A percentile compares a stretch with the other conserved stretches of the same genome.
phyloP scores from a whole-genome alignment of 1,140 invertebrate species.

The Drosophila pachea region DNA sequence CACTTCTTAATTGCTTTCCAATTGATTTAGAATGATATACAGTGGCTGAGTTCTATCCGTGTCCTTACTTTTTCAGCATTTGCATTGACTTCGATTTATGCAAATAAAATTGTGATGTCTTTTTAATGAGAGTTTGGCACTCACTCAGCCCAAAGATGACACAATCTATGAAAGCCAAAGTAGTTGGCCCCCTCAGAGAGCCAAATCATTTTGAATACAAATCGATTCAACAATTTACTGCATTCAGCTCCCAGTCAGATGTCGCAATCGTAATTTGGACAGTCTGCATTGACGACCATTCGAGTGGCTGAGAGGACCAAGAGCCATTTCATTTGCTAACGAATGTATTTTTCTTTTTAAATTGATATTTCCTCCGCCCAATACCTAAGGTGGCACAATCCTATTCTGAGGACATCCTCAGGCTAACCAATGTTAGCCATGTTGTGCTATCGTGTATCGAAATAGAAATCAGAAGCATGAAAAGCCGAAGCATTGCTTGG shows the following conservation, averaged over 20 bases:
- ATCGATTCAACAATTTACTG: slow-evolving; percentile 28
- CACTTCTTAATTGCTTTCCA: slow-evolving; percentile 64
- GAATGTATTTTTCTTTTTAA: not conserved
- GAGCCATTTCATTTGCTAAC: not conserved
- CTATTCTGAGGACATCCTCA: no score
- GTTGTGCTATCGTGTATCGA: no score
- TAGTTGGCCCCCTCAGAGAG: slow-evolving; percentile 7
- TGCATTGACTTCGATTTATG: slow-evolving; percentile 58
- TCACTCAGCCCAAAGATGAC: slow-evolving; percentile 34
- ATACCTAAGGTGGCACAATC: no score
- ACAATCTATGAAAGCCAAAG: slow-evolving; percentile 33
- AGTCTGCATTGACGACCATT: slow-evolving; percentile 2
- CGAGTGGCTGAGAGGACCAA: not conserved
- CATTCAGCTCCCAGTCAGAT: not conserved
- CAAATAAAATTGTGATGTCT: slow-evolving; percentile 68
- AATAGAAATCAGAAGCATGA: no score
- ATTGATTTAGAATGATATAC: slow-evolving; percentile 67
- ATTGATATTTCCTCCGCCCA: not conserved
- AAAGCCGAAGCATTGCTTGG: no score
- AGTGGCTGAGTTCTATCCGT: slow-evolving; percentile 3
- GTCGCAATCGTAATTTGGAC: slow-evolving; percentile 1
- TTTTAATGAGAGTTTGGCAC: slow-evolving; percentile 62
- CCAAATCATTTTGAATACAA: not conserved
- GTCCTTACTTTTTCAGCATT: slow-evolving; percentile 10
- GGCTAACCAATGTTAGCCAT: no score